Evolutionary conservation across 2,888 invertebrate genomes (phyloP).

Genomic region (Nymphalis polychloros): DNA sequence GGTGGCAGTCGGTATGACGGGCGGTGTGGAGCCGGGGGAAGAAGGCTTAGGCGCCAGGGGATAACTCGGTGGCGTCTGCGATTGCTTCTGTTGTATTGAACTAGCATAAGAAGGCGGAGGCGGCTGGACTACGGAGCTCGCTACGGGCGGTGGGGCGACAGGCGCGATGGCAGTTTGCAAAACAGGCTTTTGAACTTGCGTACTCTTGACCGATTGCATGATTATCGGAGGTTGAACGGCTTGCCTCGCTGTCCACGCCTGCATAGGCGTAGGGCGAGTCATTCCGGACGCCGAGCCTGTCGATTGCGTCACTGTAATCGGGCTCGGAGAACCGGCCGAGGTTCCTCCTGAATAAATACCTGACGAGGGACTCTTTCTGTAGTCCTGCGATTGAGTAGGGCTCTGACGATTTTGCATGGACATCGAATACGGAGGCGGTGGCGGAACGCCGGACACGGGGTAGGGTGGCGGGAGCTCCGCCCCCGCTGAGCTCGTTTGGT

Average conservation of each 20-base stretch:
- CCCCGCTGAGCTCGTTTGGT: slow-evolving; percentile 83
- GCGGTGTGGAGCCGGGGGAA: slow-evolving; percentile 77
- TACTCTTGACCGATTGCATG: slow-evolving; percentile 98
- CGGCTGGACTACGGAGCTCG: slow-evolving; percentile 78
- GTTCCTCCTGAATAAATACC: slow-evolving; percentile 92
- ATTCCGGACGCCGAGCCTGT: slow-evolving; percentile 84
- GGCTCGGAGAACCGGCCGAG: slow-evolving; percentile 92
- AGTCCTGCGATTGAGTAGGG: slow-evolving; percentile 91
- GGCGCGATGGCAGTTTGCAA: slow-evolving; percentile 98
- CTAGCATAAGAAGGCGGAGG: slow-evolving; percentile 92
- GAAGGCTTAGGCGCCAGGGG: slow-evolving; percentile 78
- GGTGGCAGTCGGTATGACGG: slow-evolving; percentile 63
- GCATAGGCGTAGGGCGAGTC: slow-evolving; percentile 90
- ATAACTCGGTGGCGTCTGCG: slow-evolving; percentile 75
- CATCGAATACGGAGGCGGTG: slow-evolving; percentile 92
- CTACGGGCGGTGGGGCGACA: slow-evolving; percentile 84
- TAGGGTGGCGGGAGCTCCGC: slow-evolving; percentile 87
- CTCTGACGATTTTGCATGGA: slow-evolving; percentile 94
- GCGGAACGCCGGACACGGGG: slow-evolving; percentile 84
- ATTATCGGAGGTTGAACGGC: slow-evolving; percentile 96
- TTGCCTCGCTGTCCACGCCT: slow-evolving; percentile 92
- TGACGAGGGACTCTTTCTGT: slow-evolving; percentile 92
- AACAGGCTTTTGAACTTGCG: slow-evolving; percentile 96
- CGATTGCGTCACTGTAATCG: slow-evolving; percentile 86
- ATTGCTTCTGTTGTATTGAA: slow-evolving; percentile 89